Evolutionary conservation across 2,113 vertebrate genomes (phyloP).

Genomic region (Nibea albiflora): DNA sequence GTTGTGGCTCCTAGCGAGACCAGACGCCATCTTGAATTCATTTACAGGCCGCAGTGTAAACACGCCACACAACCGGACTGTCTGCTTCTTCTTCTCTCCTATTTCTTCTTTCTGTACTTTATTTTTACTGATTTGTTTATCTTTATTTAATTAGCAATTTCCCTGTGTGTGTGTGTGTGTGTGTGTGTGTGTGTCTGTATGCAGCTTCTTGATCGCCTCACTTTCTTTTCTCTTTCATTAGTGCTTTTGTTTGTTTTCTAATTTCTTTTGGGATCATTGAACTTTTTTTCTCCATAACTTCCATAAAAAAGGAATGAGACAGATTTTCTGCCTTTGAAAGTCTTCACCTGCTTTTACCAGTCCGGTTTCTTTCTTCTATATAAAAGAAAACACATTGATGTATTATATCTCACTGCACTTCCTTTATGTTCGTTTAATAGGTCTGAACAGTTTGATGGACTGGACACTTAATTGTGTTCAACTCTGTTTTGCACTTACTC

Average conservation of each 20-base stretch:
- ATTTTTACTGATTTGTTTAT: constrained; percentile 22
- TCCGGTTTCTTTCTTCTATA: background rate
- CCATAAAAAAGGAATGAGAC: background rate
- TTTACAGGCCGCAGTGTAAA: constrained; percentile 88
- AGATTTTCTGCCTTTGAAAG: background rate
- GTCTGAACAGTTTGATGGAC: background rate
- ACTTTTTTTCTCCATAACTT: background rate
- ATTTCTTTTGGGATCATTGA: background rate
- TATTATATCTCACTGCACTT: background rate
- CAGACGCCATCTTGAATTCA: constrained; percentile 92
- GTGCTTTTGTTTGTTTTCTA: background rate
- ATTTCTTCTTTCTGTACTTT: constrained; percentile 54
- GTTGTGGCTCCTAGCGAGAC: constrained; percentile 82
- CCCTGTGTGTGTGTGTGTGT: background rate
- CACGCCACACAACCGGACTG: constrained; percentile 75
- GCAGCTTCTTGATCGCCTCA: background rate
- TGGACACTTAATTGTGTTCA: background rate
- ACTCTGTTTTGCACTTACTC: background rate
- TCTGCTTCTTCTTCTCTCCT: constrained; percentile 53
- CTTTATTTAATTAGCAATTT: constrained; percentile 28
- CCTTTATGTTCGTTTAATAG: background rate
- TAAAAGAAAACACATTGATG: background rate
- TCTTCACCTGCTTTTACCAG: background rate
- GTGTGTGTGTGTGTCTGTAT: background rate
- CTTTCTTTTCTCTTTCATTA: background rate